Base-by-base conservation (phyloP, 2,888 invertebrate species). In the Scaptomyza flava region DNA sequence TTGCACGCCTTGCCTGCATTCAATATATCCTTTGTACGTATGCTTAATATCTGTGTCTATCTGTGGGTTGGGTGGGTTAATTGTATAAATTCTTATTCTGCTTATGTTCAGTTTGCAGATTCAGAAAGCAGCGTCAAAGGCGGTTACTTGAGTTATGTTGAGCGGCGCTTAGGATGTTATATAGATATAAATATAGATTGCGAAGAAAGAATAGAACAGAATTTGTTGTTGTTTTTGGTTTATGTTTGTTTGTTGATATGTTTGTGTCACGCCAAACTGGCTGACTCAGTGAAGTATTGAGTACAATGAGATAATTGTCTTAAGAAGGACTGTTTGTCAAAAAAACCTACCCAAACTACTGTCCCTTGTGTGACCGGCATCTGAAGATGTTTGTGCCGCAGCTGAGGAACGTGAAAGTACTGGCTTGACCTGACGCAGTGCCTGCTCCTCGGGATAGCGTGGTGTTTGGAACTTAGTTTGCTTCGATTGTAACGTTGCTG, bases 381-480 rank as follows among this genome's bases (percentile, higher is more conserved):
- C 90, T 50, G 74, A 67, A 31, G 74, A 56, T 0, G 87, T 62
- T 46, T 89, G 89, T 2, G 89, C 83, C 4, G 89, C 81, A 43
- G 86, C 88, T 34, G 81, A 71, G 46, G 84, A 76, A 20, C 91
- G 85, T 3, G 90, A 72, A 45, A 91, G 70, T 11, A 90, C 76
- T 0, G 90, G 91, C 68, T 91, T 90, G 17, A 87, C 90, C 48
- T 92, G 90, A 1, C 91, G 86, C 41, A 91, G 70, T 8, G 91
- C 90, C 71, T 92, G 92, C 74, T 91, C 91, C 71, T 92, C 92
- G 52, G 92, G 91, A 77, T 91, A 91, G 53, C 92, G 92, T 27
- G 92, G 92, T 30, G 90, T 90, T 78, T 92, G 92, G 77, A 92
- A 92, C 86, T 92, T 92, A 20, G 91, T 91, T 67, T 90, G 89